A percentile compares a stretch with the other conserved stretches of the same genome.
Conservation (phyloP, 2,113 vertebrate species). For the Butorides virescens region DNA sequence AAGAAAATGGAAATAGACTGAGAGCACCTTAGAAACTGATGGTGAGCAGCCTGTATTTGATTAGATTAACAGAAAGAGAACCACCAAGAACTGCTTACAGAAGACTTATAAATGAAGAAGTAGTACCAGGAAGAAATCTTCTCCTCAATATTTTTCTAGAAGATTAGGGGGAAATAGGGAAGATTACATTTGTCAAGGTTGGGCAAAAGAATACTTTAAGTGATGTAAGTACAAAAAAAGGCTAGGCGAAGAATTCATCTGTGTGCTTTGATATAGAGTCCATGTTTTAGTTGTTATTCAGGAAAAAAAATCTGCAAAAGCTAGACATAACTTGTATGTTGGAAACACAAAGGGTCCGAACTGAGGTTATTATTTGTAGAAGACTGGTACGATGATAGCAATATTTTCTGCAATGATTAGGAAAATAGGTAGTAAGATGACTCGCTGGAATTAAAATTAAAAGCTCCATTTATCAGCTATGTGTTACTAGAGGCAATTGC, state of each 20-base stretch:
- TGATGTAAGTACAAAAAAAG: not conserved
- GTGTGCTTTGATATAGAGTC: not conserved
- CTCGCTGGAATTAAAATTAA: not conserved
- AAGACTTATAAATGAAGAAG: not conserved
- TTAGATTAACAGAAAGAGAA: not conserved
- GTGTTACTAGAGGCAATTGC: not conserved
- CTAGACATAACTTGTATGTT: not conserved
- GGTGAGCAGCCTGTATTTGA: not conserved
- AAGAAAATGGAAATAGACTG: not conserved
- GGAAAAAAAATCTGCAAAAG: not conserved
- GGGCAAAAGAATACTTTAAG: not conserved
- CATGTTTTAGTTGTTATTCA: not conserved
- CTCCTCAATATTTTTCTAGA: not conserved
- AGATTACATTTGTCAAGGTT: not conserved
- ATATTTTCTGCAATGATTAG: not conserved
- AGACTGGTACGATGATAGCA: not conserved
- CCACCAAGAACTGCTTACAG: not conserved
- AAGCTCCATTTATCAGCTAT: not conserved
- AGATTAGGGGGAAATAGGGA: not conserved
- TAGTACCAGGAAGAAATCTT: not conserved
- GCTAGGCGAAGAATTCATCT: not conserved
- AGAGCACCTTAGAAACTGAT: not conserved
- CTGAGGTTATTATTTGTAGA: not conserved
- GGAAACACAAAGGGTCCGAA: not conserved
- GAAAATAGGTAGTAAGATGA: not conserved